These are phyloP conservation scores for Sternotherus odoratus DNA, from an alignment of 2,797 vertebrate genomes.

Conservation along the genomic window DNA sequence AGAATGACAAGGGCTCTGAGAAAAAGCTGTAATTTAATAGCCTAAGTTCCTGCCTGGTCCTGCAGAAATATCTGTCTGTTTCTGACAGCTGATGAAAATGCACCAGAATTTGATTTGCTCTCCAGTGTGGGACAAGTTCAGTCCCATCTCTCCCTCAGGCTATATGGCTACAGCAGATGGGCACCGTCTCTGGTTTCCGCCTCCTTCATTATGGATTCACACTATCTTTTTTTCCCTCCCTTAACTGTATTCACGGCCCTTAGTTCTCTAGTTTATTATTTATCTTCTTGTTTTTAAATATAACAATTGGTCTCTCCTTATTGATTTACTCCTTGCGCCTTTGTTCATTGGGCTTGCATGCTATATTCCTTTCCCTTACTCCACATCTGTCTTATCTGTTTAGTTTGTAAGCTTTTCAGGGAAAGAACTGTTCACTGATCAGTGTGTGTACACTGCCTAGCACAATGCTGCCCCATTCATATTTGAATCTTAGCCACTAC, in stretches of 20 bases:
- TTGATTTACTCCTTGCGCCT: neutral
- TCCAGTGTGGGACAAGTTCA: conserved; percentile 87
- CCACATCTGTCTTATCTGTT: neutral
- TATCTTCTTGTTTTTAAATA: conserved; percentile 35
- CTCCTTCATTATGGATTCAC: conserved; percentile 34
- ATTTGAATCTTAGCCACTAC: neutral
- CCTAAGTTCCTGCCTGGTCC: conserved; percentile 93
- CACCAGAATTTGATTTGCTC: conserved; percentile 88
- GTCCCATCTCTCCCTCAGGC: conserved; percentile 81
- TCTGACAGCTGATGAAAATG: conserved; percentile 94
- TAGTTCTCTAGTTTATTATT: conserved; percentile 50
- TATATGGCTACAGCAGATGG: neutral
- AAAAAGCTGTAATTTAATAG: conserved; percentile 94
- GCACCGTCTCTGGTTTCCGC: conserved; percentile 37
- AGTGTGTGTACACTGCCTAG: neutral
- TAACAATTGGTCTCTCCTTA: conserved; percentile 1
- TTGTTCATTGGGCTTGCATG: neutral
- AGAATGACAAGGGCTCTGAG: conserved; percentile 84
- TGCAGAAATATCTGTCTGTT: conserved; percentile 88
- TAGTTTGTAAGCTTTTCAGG: neutral
- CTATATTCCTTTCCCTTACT: neutral
- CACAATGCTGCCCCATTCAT: neutral
- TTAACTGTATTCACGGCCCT: conserved; percentile 7
- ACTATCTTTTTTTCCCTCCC: neutral
- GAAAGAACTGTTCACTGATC: neutral